Percentiles rank a stretch among this genome's conserved stretches.
These are phyloP conservation scores for Aphis craccivora DNA, from an alignment of 1,140 invertebrate genomes.

Conservation along the genomic window DNA sequence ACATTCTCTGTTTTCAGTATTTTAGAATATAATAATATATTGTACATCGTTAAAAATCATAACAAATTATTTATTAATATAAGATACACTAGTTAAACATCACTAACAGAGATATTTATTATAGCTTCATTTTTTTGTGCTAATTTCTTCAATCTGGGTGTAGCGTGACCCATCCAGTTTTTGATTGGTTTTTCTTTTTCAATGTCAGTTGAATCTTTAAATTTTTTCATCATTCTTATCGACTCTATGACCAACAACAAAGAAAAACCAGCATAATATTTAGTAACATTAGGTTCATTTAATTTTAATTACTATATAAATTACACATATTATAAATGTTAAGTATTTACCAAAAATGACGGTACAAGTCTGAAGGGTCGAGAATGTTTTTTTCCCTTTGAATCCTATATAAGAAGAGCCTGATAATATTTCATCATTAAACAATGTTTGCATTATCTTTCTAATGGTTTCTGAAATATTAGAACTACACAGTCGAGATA, in stretches of 20 bases:
- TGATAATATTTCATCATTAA: neutral
- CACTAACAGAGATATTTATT: no score
- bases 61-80: no score
- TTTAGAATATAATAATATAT: no score
- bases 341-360: neutral
- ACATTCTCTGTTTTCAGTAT: no score
- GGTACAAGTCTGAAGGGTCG: neutral
- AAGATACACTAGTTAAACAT: no score
- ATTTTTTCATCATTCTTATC: neutral
- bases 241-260: neutral
- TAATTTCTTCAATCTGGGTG: no score
- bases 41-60: no score
- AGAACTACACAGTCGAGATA: neutral
- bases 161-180: neutral
- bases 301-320: neutral
- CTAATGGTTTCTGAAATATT: neutral
- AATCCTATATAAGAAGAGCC: neutral
- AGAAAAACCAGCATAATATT: no score
- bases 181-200: neutral
- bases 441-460: neutral
- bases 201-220: neutral
- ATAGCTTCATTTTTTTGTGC: no score
- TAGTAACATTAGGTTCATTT: no score
- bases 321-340: neutral
- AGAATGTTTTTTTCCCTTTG: neutral